phyloP scores from a whole-genome alignment of 2,113 vertebrate genomes.

The Actenoides hombroni region DNA sequence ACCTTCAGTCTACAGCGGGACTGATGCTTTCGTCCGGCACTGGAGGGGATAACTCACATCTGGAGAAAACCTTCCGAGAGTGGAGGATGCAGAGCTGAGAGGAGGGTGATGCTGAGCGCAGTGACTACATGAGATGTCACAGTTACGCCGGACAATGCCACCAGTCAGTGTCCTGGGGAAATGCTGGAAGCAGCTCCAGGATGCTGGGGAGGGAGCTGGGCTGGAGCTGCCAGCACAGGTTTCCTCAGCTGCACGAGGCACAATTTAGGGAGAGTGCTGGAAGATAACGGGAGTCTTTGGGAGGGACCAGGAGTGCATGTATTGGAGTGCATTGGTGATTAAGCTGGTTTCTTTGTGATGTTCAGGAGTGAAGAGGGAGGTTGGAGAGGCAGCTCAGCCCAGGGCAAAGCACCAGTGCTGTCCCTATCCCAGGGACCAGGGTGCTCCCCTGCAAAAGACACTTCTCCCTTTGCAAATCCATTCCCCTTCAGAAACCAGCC shows the following conservation, averaged over 20 bases:
- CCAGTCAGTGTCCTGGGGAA: accelerated
- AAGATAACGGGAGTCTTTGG: accelerated
- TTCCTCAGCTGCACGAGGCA: neutral
- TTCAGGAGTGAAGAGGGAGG: neutral
- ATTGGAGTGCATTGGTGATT: neutral
- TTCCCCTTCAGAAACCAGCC: neutral
- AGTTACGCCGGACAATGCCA: accelerated
- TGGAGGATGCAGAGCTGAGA: neutral
- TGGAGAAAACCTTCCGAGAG: neutral
- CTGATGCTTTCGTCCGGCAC: neutral
- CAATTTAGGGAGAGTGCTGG: neutral
- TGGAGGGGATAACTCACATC: neutral
- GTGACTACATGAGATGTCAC: neutral
- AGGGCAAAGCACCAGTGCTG: too few relatives aligned
- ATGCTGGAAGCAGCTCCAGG: neutral
- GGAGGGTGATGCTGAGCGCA: accelerated
- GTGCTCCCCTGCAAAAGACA: neutral
- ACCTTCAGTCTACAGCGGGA: accelerated
- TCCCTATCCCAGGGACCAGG: neutral
- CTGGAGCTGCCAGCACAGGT: accelerated
- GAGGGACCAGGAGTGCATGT: neutral
- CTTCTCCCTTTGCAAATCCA: neutral
- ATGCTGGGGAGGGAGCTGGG: neutral
- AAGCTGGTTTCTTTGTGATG: neutral
- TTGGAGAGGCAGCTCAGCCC: neutral